Base-by-base conservation (phyloP, 2,888 invertebrate species). In the Chloroclystis v-ata region DNA sequence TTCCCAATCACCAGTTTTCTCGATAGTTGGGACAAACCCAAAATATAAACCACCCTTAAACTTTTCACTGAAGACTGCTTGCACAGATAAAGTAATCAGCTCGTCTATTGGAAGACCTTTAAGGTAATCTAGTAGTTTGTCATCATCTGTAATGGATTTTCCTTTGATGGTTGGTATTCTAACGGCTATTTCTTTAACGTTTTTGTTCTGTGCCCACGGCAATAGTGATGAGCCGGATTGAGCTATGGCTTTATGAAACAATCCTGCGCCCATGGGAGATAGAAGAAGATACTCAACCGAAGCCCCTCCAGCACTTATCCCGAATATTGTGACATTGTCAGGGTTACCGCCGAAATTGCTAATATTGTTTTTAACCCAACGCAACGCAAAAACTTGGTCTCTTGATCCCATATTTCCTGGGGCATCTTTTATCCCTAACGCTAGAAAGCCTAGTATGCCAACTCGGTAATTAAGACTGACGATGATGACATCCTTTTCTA, bases 231-330 rank as follows among this genome's bases (percentile, higher is more conserved):
- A 82, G 0, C 89, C 90, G n/a, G 90, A 90, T 61, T 89, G 89
- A 6, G 88, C 78, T 46, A 90, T 89, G 1, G 82, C 85, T 72
- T 82, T 85, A 49, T 89, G 89, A 48, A 89, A 90, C 28, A 90
- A 63, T 10, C 89, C 90, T 70, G 75, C 73, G 3, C 83, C 72
- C 64, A 75, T 72, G 2, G 82, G 81, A 0, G 89, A 87, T 16
- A 89, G 43, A 44, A 86, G 61, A 4, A 82, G 69, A 53, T 82
- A 86, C 56, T 88, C 85, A 0, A 86, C 80, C 1, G 87, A 80
- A 2, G 85, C 79, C 1, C 77, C 88, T 1, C 90, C 90, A 25
- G 90, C 89, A 61, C 89, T 89, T 2, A 89, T 65, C 8, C 90
- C 90, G 60, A 89, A 85, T 50, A 90, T 72, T 4, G 89, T 89